These are phyloP conservation scores for Thunnus maccoyii DNA, from an alignment of 2,113 vertebrate species.

Conservation along the genomic window DNA sequence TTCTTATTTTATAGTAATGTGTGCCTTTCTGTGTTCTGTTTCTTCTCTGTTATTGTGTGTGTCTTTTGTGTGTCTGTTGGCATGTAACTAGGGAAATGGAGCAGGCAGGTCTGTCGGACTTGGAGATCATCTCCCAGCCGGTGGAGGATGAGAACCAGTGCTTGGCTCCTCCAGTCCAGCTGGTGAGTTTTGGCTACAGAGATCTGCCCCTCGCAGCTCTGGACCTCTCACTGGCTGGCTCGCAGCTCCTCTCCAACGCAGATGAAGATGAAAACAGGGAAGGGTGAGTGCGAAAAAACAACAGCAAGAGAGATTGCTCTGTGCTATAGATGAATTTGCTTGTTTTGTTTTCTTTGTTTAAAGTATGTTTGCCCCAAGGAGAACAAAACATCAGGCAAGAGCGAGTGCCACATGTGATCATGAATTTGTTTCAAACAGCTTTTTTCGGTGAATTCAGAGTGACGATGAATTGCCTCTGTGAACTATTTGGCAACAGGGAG, in stretches of 20 bases:
- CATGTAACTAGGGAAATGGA: constrained; percentile 68
- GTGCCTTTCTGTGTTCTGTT: constrained; percentile 7
- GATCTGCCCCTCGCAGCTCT: constrained; percentile 94
- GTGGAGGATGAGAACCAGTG: constrained; percentile 93
- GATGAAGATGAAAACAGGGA: constrained; percentile 97
- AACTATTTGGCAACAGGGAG: constrained; percentile 11
- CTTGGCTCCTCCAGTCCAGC: constrained; percentile 90
- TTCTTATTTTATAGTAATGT: constrained; percentile 13
- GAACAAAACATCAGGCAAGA: constrained; percentile 27
- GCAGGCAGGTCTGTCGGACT: constrained; percentile 90
- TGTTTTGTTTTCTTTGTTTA: constrained; percentile 6
- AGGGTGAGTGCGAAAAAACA: constrained; percentile 84
- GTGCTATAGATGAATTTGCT: background rate
- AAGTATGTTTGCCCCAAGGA: background rate
- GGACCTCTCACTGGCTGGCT: constrained; percentile 94
- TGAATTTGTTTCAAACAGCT: constrained; percentile 2
- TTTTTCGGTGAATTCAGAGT: constrained; percentile 4
- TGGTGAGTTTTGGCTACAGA: constrained; percentile 93
- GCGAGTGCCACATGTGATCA: constrained; percentile 26
- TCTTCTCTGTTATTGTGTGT: constrained; percentile 20
- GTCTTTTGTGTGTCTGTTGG: constrained; percentile 35
- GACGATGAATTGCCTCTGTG: background rate
- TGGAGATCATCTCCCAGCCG: constrained; percentile 97
- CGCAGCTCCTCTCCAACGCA: constrained; percentile 94
- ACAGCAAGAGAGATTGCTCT: background rate